Evolutionary conservation across 30 jellyfish, hydroid and myxozoan genomes (phyloP), one percentile per base, ranked within the genome.

Genomic region (Calvadosia cruxmelitensis): DNA sequence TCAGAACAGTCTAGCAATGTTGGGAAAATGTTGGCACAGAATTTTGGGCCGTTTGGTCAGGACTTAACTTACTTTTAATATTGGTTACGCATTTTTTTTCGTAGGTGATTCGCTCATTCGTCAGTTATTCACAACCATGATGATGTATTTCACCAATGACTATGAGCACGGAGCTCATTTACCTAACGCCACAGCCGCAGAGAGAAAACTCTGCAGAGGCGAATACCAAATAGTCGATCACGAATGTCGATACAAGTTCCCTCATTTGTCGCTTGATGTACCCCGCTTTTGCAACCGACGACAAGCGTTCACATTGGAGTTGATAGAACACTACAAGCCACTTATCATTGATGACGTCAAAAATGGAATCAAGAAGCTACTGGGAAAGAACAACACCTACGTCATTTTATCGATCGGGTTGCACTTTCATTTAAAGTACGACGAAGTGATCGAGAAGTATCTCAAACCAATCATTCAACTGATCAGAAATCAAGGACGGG

Each of bases 61-160:
- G n/a, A n/a, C n/a, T n/a, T n/a, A n/a, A n/a, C n/a, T n/a, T n/a
- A n/a, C n/a, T n/a, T n/a, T n/a, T n/a, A n/a, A n/a, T n/a, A n/a
- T n/a, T n/a, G n/a, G n/a, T n/a, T n/a, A n/a, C n/a, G n/a, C n/a
- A n/a, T 49, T 64, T 73, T 65, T 48, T 50, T 49, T 29, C 48
- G 3, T 63, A 87, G 96, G 96, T 1, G 96, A 87, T 29, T 87
- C 96, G 1, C 64, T 87, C 51, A 68, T 87, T 34, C 93, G 96
- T 2, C 96, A 87, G 63, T 30, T 87, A 29, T 73, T 69, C 3
- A 61, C 93, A 16, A 51, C 70, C 50, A 33, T 73, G 67, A 69
- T 79, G 26, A 65, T 87, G 3, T 52, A 70, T 29, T 53, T 87
- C 16, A 67, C 96, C 1, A 81, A 79, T 2, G 85, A 87, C 50